These are phyloP conservation scores for Eurystomus gularis DNA, from an alignment of 2,113 vertebrate genomes.

Conservation along the genomic window DNA sequence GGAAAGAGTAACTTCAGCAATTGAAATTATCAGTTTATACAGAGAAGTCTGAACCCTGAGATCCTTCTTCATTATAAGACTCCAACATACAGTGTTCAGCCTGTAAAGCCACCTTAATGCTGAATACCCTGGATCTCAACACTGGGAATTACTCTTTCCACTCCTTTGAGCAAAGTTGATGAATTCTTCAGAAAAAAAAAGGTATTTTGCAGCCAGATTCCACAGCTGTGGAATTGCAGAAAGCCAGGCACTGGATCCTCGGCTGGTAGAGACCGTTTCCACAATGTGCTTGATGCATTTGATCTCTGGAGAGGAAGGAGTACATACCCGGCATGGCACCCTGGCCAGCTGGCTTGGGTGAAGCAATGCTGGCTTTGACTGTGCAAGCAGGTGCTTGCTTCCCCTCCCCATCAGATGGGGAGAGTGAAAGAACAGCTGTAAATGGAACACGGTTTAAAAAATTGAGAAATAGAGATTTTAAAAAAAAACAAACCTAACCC, in stretches of 20 bases:
- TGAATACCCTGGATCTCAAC: background rate
- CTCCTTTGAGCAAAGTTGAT: background rate
- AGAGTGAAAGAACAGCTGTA: slow-evolving; percentile 65
- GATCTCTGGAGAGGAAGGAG: slow-evolving; percentile 56
- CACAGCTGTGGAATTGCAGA: slow-evolving; percentile 55
- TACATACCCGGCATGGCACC: background rate
- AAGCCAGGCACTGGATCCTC: slow-evolving; percentile 35
- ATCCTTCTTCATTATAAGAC: background rate
- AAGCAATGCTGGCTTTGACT: slow-evolving; percentile 61
- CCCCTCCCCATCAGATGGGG: slow-evolving; percentile 40
- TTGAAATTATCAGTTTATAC: background rate
- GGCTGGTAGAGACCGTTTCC: slow-evolving; percentile 31
- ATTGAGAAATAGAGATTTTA: background rate
- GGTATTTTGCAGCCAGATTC: slow-evolving; percentile 44
- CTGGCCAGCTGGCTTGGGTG: slow-evolving; percentile 61
- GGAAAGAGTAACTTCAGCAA: background rate
- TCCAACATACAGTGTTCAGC: background rate
- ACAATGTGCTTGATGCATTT: slow-evolving; percentile 16
- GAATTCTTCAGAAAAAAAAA: slow-evolving; percentile 36
- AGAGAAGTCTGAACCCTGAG: background rate
- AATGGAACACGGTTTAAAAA: slow-evolving; percentile 23
- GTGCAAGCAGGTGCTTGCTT: slow-evolving; percentile 55
- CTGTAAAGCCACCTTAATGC: background rate
- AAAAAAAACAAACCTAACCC: background rate
- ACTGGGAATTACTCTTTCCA: background rate